Evolutionary conservation across 1,140 invertebrate species (phyloP).

Genomic region (Temnothorax curvispinosus): DNA sequence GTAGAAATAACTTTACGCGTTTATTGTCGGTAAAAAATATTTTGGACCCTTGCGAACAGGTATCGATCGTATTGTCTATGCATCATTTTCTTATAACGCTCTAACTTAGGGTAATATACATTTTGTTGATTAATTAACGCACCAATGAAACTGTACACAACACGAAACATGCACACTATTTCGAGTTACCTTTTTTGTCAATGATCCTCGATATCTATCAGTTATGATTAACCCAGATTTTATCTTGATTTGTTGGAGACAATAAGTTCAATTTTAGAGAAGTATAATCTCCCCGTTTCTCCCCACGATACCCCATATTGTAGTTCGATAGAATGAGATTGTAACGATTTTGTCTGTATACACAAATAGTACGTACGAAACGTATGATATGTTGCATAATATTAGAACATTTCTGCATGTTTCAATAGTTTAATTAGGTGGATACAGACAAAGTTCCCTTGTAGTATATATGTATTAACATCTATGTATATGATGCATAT

Average conservation of each 20-base stretch:
- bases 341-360: slow-evolving; percentile 72
- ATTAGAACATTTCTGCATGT: slow-evolving; percentile 25
- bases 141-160: slow-evolving; percentile 78
- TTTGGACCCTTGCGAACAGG: slow-evolving; percentile 69
- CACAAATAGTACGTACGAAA: slow-evolving; percentile 22
- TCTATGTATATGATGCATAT: slow-evolving; percentile 24
- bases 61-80: slow-evolving; percentile 77
- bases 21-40: slow-evolving; percentile 8
- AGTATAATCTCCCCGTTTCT: slow-evolving; percentile 40
- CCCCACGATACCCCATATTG: slow-evolving; percentile 46
- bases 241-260: slow-evolving; percentile 65
- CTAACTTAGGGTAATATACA: slow-evolving; percentile 69
- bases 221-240: slow-evolving; percentile 62
- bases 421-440: slow-evolving; percentile 28
- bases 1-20: slow-evolving; percentile 3
- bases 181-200: slow-evolving; percentile 64
- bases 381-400: slow-evolving; percentile 40
- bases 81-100: slow-evolving; percentile 71
- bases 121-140: slow-evolving; percentile 69
- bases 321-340: slow-evolving; percentile 52
- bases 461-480: slow-evolving; percentile 60
- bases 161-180: slow-evolving; percentile 80
- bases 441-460: slow-evolving; percentile 70
- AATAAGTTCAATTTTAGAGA: slow-evolving; percentile 61
- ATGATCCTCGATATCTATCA: slow-evolving; percentile 60